Conservation (phyloP, 1,140 invertebrate genomes). For the Caenorhabditis inopinata region DNA sequence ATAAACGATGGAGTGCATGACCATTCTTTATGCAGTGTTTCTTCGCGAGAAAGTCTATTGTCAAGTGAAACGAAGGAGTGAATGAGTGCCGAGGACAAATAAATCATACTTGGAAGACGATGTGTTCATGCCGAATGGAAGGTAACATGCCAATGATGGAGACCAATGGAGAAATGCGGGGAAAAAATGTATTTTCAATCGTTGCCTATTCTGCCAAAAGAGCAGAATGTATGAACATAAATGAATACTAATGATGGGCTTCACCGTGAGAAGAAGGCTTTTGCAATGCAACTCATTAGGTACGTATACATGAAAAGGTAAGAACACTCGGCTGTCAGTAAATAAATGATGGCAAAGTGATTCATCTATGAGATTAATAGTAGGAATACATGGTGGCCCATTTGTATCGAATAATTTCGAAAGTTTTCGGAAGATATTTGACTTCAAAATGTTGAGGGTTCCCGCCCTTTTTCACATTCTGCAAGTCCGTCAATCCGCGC, state of each 20-base stretch:
- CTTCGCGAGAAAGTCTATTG: not conserved
- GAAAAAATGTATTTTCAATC: too few species aligned
- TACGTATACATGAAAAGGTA: not conserved
- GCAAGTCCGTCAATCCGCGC: conserved; percentile 8
- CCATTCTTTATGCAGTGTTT: not conserved
- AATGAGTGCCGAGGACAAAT: conserved; percentile 29
- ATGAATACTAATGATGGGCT: conserved; percentile 31
- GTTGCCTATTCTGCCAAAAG: too few species aligned
- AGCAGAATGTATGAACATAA: not conserved
- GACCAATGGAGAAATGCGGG: not conserved
- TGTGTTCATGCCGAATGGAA: not conserved
- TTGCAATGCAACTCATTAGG: not conserved
- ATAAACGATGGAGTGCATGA: not conserved
- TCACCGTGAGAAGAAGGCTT: not conserved
- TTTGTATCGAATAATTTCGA: too few species aligned
- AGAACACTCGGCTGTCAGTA: not conserved
- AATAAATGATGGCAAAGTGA: not conserved
- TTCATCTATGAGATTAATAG: too few species aligned
- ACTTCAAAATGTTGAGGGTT: not conserved
- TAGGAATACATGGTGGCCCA: too few species aligned
- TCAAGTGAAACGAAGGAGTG: not conserved
- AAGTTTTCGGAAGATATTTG: not conserved
- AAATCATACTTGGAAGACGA: not conserved
- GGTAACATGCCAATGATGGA: not conserved
- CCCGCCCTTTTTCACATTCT: not conserved